phyloP scores from a whole-genome alignment of 2,797 vertebrate genomes.

The Lutjanus campechanus region DNA sequence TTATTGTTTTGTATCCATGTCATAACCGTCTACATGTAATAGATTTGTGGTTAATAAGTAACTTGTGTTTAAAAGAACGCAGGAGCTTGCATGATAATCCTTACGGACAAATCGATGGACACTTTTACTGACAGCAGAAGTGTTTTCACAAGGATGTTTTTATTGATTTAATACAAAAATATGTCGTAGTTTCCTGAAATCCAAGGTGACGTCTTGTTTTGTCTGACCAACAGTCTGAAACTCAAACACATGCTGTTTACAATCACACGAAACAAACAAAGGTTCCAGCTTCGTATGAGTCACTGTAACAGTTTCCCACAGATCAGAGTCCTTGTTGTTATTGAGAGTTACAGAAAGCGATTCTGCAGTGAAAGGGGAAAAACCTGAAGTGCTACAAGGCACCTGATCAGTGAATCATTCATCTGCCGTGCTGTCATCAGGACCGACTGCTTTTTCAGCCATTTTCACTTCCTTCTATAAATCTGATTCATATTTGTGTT shows the following conservation, averaged over 20 bases:
- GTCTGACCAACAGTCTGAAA: no score
- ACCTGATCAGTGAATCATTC: constrained; percentile 39
- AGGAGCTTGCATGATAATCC: background rate
- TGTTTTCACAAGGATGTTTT: background rate
- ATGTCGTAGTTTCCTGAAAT: background rate
- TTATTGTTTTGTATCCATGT: background rate
- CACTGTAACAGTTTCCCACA: background rate
- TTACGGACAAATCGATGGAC: background rate
- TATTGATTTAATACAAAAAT: background rate
- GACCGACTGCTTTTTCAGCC: constrained; percentile 30
- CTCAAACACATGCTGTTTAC: background rate
- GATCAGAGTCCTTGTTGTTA: background rate
- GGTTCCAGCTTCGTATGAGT: background rate
- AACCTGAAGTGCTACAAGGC: background rate
- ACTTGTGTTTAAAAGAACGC: background rate
- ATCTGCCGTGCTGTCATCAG: background rate
- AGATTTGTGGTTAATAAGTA: constrained; percentile 25
- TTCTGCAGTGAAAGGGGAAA: background rate
- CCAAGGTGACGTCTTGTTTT: background rate
- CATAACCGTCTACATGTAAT: background rate
- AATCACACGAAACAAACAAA: background rate
- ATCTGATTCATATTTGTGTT: constrained; percentile 14
- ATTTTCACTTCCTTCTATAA: constrained; percentile 45
- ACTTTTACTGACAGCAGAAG: background rate
- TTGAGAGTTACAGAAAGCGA: background rate